These are phyloP conservation scores for Catharus fuscescens DNA, from an alignment of 2,113 vertebrate species.

Conservation along the genomic window DNA sequence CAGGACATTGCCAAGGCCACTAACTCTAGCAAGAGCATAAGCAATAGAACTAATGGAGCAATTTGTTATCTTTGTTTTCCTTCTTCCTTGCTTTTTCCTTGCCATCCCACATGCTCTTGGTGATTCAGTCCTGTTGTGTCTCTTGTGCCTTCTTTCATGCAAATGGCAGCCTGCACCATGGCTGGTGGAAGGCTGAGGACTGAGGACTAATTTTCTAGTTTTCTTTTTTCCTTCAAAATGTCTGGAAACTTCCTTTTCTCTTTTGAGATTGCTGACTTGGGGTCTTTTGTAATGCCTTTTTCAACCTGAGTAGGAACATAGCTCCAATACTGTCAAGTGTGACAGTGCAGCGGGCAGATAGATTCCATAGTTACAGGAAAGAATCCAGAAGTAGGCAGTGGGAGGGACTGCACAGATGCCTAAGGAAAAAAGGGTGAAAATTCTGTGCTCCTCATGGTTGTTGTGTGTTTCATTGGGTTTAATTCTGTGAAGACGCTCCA, in stretches of 20 bases:
- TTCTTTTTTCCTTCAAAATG: neutral
- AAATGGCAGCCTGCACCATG: neutral
- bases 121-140: neutral
- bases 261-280: neutral
- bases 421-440: neutral
- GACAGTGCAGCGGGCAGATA: neutral
- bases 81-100: neutral
- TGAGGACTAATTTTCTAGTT: neutral
- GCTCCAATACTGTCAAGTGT: neutral
- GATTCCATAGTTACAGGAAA: neutral
- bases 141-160: neutral
- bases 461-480: neutral
- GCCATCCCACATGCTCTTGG: neutral
- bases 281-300: neutral
- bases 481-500: neutral
- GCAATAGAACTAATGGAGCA: neutral
- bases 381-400: neutral
- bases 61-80: neutral
- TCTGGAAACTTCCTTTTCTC: neutral
- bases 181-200: neutral
- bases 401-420: neutral
- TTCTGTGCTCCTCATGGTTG: neutral
- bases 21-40: neutral
- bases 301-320: neutral
- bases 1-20: slow-evolving; percentile 28